Evolutionary conservation across 2,113 vertebrate species (phyloP).

Genomic region (Cryptotis parvus): DNA sequence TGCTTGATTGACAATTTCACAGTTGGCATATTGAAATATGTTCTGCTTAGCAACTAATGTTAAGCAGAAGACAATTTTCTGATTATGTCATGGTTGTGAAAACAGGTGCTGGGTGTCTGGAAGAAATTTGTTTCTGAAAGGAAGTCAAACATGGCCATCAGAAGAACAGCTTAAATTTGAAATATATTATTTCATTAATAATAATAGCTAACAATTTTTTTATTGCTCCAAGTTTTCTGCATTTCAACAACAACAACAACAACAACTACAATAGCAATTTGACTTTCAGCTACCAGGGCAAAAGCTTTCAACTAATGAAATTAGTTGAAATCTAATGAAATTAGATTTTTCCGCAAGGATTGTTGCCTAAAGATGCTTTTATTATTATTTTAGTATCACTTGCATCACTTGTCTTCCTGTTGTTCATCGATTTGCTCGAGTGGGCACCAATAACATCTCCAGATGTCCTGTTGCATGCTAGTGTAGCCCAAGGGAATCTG

Average conservation of each 20-base stretch:
- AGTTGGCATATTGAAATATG: neutral
- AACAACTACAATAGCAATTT: neutral
- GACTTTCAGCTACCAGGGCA: neutral
- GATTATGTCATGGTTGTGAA: slow-evolving; percentile 44
- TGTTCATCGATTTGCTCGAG: too few species aligned
- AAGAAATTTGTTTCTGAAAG: slow-evolving; percentile 43
- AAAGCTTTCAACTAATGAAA: neutral
- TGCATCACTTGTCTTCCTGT: too few species aligned
- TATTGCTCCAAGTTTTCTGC: neutral
- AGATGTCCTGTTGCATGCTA: too few species aligned
- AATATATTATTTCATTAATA: slow-evolving; percentile 35
- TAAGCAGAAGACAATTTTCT: slow-evolving; percentile 50
- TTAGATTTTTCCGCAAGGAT: slow-evolving; percentile 34
- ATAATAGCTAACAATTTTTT: slow-evolving; percentile 66
- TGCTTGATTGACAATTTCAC: slow-evolving; percentile 57
- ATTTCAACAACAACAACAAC: slow-evolving; percentile 67
- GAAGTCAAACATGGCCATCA: slow-evolving; percentile 50
- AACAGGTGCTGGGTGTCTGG: slow-evolving; percentile 67
- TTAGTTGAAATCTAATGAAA: too few species aligned
- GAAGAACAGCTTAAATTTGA: slow-evolving; percentile 36
- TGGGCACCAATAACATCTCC: too few species aligned
- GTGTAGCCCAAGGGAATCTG: too few species aligned
- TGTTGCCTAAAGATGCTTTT: slow-evolving; percentile 30
- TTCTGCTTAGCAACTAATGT: slow-evolving; percentile 60
- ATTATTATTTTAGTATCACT: neutral